Conservation (phyloP, 2,888 invertebrate species). For the Germaria angustata region DNA sequence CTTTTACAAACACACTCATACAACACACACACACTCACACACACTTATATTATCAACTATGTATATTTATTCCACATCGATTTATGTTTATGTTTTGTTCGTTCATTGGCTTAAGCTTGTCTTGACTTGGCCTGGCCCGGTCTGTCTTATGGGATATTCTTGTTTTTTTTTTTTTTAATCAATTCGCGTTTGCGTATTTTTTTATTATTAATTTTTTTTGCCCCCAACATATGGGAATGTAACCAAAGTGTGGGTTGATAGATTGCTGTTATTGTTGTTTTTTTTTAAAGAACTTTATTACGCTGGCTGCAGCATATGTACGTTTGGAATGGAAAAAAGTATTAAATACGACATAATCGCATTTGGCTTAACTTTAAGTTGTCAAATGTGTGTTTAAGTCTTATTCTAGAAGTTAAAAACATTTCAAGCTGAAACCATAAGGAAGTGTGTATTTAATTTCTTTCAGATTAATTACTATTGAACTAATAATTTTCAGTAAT, state of each 20-base stretch:
- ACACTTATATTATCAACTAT: too few relatives aligned
- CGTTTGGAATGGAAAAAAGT: too few relatives aligned
- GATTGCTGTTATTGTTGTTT: slow-evolving; percentile 1
- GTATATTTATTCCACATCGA: slow-evolving; percentile 13
- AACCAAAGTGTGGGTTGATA: slow-evolving; percentile 23
- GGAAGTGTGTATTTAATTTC: not conserved
- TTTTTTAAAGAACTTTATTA: slow-evolving; percentile 17
- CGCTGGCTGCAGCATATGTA: not conserved
- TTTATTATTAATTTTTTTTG: too few relatives aligned
- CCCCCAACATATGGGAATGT: slow-evolving; percentile 29
- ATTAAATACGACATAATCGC: slow-evolving; percentile 19
- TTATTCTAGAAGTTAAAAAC: not conserved
- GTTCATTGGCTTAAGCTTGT: slow-evolving; percentile 37
- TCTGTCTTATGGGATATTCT: slow-evolving; percentile 15
- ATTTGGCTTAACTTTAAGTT: not conserved
- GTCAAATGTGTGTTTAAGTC: not conserved
- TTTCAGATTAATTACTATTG: not conserved
- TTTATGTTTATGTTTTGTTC: slow-evolving; percentile 34
- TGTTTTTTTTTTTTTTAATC: slow-evolving; percentile 11
- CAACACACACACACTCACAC: not conserved
- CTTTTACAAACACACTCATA: slow-evolving; percentile 24
- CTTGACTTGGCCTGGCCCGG: slow-evolving; percentile 17
- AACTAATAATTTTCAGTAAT: too few relatives aligned
- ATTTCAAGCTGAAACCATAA: not conserved
- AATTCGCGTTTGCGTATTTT: slow-evolving; percentile 28